Conservation (phyloP, 2,797 vertebrate species). For the Botia almorhae region DNA sequence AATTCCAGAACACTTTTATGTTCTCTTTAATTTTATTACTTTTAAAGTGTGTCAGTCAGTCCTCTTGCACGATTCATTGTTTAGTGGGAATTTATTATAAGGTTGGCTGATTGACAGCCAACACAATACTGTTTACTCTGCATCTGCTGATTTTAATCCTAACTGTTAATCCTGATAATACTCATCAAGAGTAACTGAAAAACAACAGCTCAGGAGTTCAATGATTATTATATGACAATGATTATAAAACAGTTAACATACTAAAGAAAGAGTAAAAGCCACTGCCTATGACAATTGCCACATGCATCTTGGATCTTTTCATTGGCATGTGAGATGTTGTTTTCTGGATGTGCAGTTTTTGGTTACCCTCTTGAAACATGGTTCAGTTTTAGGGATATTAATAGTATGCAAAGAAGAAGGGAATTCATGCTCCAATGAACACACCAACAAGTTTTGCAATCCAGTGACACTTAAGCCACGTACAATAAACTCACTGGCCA, state of each 20-base stretch:
- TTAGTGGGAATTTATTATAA: background rate
- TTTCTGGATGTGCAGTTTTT: slow-evolving; percentile 61
- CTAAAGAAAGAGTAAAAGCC: background rate
- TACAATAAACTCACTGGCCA: slow-evolving; percentile 8
- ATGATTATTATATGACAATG: too few species aligned
- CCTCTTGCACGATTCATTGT: background rate
- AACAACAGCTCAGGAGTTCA: background rate
- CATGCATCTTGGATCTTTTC: background rate
- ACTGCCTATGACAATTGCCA: background rate
- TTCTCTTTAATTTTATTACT: too few species aligned
- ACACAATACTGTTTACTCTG: background rate
- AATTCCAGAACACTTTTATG: too few species aligned
- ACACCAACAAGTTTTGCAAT: slow-evolving; percentile 59
- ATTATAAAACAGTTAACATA: background rate
- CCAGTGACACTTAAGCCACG: slow-evolving; percentile 49
- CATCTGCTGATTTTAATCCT: background rate
- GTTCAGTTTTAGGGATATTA: slow-evolving; percentile 70
- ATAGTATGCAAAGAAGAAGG: slow-evolving; percentile 70
- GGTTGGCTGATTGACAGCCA: background rate
- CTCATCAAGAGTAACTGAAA: background rate
- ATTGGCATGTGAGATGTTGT: background rate
- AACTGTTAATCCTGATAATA: background rate
- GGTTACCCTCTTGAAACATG: slow-evolving; percentile 67
- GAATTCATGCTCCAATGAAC: slow-evolving; percentile 66
- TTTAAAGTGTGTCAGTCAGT: background rate